Percentiles rank a stretch among this genome's conserved stretches.
Evolutionary conservation across 2,888 invertebrate species (phyloP).

Genomic region (Alitta virens): DNA sequence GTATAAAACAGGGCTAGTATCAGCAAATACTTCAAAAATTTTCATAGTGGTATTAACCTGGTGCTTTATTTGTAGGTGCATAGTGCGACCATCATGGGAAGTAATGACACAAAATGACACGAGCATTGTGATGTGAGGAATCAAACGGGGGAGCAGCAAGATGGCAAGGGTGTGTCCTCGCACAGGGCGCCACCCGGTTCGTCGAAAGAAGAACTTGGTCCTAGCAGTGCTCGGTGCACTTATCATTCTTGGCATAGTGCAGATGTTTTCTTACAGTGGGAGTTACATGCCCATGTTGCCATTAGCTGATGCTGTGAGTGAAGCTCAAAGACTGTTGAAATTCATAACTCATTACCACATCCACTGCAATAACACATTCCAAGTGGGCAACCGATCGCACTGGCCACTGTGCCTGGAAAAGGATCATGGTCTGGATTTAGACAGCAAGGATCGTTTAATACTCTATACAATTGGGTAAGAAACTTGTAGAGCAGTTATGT

Average conservation of each 20-base stretch:
- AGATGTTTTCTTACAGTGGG: conserved; percentile 22
- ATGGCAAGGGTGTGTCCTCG: conserved; percentile 19
- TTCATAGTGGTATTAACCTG: no score
- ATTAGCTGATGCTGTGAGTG: conserved; percentile 44
- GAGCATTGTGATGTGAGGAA: no score
- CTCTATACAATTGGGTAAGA: conserved; percentile 49
- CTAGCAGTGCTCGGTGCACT: conserved; percentile 9
- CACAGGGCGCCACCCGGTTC: conserved; percentile 18
- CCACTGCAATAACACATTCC: conserved; percentile 44
- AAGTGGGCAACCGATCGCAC: conserved; percentile 38
- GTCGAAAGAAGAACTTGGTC: conserved; percentile 25
- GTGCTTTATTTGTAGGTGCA: no score
- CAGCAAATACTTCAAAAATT: no score
- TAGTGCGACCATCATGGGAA: no score
- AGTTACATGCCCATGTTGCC: conserved; percentile 45
- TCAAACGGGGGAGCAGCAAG: no score
- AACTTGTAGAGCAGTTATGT: no score
- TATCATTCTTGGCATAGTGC: conserved; percentile 15
- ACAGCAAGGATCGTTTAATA: conserved; percentile 31
- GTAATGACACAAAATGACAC: no score
- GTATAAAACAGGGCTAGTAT: no score
- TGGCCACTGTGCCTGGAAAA: conserved; percentile 46
- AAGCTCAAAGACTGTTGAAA: conserved; percentile 44
- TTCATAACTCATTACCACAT: conserved; percentile 46
- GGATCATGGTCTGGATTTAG: conserved; percentile 37